Conservation (phyloP, 2,797 vertebrate species). For the Girardinus metallicus region DNA sequence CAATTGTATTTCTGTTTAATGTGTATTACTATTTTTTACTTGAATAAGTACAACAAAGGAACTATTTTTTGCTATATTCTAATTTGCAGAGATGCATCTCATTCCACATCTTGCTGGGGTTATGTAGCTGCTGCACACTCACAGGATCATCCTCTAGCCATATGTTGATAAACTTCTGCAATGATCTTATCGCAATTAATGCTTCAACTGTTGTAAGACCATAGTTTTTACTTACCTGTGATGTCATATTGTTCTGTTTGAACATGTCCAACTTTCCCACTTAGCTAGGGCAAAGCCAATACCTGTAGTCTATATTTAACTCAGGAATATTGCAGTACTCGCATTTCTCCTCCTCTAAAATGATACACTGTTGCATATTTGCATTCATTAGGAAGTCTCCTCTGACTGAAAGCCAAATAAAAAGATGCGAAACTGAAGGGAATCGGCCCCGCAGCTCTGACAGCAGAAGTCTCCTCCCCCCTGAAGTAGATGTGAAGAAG, state of each 20-base stretch:
- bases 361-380: neutral
- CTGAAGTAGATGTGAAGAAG: constrained; percentile 66
- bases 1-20: neutral
- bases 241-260: neutral
- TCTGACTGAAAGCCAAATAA: neutral
- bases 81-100: neutral
- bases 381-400: neutral
- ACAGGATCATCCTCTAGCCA: neutral
- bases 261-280: neutral
- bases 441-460: constrained; percentile 58
- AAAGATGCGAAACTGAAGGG: constrained; percentile 35
- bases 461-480: constrained; percentile 81
- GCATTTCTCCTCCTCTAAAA: neutral
- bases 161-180: neutral
- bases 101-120: neutral
- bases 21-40: neutral
- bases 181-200: neutral
- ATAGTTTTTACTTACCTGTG: neutral
- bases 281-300: neutral
- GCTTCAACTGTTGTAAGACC: neutral
- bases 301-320: neutral
- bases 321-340: neutral
- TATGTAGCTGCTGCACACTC: neutral
- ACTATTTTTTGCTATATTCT: neutral
- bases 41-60: neutral